Percentiles rank a stretch among this genome's conserved stretches.
Conservation (phyloP, 2,113 vertebrate species). For the Serinus canaria region DNA sequence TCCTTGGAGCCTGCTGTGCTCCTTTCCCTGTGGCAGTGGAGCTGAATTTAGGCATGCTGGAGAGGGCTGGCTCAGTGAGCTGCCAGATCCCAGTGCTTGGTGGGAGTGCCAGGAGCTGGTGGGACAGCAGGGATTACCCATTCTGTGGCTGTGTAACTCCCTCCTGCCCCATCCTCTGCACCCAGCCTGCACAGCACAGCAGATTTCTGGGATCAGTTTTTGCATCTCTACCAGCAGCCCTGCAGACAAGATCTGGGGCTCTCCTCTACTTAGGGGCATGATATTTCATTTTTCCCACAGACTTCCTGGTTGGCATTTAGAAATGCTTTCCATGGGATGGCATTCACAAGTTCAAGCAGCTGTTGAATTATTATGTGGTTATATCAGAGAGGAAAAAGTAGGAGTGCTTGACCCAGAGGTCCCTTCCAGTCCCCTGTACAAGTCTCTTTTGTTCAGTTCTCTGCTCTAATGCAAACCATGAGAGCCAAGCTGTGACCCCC, state of each 20-base stretch:
- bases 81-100: not conserved
- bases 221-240: accelerated
- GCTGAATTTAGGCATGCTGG: not conserved
- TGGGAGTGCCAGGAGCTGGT: not conserved
- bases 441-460: not conserved
- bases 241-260: accelerated
- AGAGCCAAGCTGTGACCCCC: not conserved
- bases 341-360: not conserved
- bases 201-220: accelerated
- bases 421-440: not conserved
- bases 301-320: not conserved
- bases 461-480: not conserved
- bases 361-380: not conserved
- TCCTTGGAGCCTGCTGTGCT: accelerated
- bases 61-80: not conserved
- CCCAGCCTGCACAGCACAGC: not conserved
- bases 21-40: not conserved
- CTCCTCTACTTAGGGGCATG: not conserved
- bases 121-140: not conserved
- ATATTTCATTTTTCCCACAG: not conserved
- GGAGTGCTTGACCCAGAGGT: not conserved
- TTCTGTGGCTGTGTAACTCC: not conserved
- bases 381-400: not conserved
- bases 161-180: not conserved
- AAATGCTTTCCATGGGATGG: not conserved